These are phyloP conservation scores for Catostylus mosaicus DNA, from an alignment of 30 jellyfish, hydroid and myxozoan species.

Conservation along the genomic window DNA sequence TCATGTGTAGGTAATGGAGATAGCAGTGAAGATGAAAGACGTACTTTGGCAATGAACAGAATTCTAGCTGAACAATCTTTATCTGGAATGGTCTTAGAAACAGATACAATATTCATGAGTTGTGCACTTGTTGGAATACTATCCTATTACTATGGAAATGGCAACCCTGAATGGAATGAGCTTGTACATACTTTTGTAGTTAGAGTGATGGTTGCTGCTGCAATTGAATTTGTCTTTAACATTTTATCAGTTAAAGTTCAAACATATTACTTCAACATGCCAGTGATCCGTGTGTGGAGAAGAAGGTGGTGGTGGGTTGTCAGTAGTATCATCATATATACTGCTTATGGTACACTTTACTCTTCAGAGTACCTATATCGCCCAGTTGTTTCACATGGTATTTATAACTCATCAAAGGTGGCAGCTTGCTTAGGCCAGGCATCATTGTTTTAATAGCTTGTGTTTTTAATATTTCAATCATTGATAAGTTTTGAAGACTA, in stretches of 20 bases:
- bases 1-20: conserved; percentile 46
- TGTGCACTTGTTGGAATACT: conserved; percentile 53
- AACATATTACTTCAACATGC: conserved; percentile 59
- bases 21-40: background rate
- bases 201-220: conserved; percentile 33
- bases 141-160: conserved; percentile 30
- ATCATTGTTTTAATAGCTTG: no score
- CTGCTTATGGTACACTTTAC: conserved; percentile 39
- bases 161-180: background rate
- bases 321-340: conserved; percentile 3
- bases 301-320: conserved; percentile 58
- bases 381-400: conserved; percentile 20
- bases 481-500: no score
- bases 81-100: conserved; percentile 52
- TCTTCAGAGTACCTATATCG: conserved; percentile 53
- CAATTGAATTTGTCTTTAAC: conserved; percentile 42
- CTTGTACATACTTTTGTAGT: conserved; percentile 2
- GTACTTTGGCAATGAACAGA: conserved; percentile 37
- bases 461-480: no score
- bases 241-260: conserved; percentile 20
- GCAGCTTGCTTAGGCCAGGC: no score
- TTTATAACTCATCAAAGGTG: conserved; percentile 12
- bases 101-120: conserved; percentile 55
- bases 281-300: conserved; percentile 64
- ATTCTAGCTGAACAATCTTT: conserved; percentile 58